Evolutionary conservation across 2,113 vertebrate genomes (phyloP).

Genomic region (Triplophysa tibetana): DNA sequence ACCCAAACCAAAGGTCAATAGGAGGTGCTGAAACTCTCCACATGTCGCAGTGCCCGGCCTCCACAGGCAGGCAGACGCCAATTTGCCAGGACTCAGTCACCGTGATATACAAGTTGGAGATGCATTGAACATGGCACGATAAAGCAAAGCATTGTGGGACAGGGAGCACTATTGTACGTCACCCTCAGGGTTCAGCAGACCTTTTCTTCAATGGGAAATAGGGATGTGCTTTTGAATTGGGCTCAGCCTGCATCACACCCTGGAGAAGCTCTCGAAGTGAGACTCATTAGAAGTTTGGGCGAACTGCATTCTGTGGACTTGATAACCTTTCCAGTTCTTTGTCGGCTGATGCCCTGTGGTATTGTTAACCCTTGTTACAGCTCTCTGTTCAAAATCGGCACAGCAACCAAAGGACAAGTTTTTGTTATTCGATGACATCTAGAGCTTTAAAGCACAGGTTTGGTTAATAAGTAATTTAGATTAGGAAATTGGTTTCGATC

Average conservation of each 20-base stretch:
- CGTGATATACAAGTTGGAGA: slow-evolving; percentile 27
- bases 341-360: too few species aligned
- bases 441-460: background rate
- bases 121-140: slow-evolving; percentile 8
- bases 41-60: background rate
- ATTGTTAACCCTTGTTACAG: background rate
- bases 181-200: slow-evolving; percentile 21
- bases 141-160: slow-evolving; percentile 26
- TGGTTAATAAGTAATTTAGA: background rate
- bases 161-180: background rate
- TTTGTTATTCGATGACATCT: background rate
- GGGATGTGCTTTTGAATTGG: background rate
- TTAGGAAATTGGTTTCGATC: too few species aligned
- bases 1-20: slow-evolving; percentile 59
- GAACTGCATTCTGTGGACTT: background rate
- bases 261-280: background rate
- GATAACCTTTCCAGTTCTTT: slow-evolving; percentile 1
- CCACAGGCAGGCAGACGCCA: slow-evolving; percentile 36
- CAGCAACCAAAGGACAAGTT: background rate
- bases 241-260: background rate
- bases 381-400: background rate
- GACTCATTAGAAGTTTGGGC: slow-evolving; percentile 19
- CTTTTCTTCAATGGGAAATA: slow-evolving; percentile 4
- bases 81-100: slow-evolving; percentile 64
- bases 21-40: slow-evolving; percentile 50